Evolutionary conservation across 2,888 invertebrate species (phyloP), one percentile per base, ranked within the genome.

Genomic region (Caenorhabditis imperialis): DNA sequence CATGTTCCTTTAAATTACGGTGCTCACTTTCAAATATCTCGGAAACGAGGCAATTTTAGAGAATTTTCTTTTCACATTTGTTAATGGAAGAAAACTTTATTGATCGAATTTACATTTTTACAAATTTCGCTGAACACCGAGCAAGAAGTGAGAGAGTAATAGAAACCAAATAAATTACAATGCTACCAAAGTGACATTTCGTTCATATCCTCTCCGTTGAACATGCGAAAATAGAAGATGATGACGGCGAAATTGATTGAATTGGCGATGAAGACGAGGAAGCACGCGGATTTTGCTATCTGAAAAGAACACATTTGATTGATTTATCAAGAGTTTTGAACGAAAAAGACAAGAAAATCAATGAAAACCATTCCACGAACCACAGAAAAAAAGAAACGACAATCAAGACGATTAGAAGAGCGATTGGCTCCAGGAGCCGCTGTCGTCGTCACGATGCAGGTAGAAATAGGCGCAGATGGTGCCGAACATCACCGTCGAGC

Each of bases 401-500:
- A 18, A 63, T 42, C 42, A 44, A 44, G 62, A 55, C 38, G 22
- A n/a, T 77, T 76, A 85, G 75, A 82, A 84, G 44, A 85, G 63
- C 7, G 83, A 76, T 27, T 81, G 77, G 51, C 78, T 77, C 82
- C 83, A 83, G 37, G 80, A 73, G 33, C 78, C 78, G 38, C 60
- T 67, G 42, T 88, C 85, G 25, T 88, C 87, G 14, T 86, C 85
- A 12, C 79, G 45, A 55, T 86, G 83, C 33, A 88, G 44, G 45
- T 79, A 83, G 78, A 86, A 88, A 60, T 86, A 88, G 53, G 84
- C 84, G 45, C 61, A 53, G 53, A 88, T 88, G 1, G 86, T 85
- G 22, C 70, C 58, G 70, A 88, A 86, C 67, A 87, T 85, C 20
- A 84, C 78, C 5, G 77, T 30, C 7, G 83, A 85, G 40, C 82